Conservation (phyloP, 2,797 vertebrate species). For the Uromys caudimaculatus region DNA sequence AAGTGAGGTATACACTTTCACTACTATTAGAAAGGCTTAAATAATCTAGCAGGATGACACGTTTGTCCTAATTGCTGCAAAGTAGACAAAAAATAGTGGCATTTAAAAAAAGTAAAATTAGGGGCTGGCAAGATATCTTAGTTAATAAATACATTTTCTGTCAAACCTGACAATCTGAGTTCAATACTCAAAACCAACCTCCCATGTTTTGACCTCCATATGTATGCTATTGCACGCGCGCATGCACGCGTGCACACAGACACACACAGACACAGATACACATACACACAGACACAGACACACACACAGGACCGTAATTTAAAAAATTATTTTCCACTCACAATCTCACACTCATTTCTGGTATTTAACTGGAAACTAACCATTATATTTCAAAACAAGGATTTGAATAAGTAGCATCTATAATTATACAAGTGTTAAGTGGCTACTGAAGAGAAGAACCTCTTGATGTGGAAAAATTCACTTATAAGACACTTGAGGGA, state of each 20-base stretch:
- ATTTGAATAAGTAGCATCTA: neutral
- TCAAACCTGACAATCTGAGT: neutral
- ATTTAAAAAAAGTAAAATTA: neutral
- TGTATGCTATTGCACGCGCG: neutral
- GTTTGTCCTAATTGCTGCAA: slow-evolving; percentile 38
- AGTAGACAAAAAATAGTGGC: neutral
- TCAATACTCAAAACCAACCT: neutral
- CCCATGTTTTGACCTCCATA: neutral
- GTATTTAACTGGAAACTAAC: slow-evolving; percentile 37
- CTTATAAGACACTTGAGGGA: neutral
- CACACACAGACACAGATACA: neutral
- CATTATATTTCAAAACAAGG: slow-evolving; percentile 23
- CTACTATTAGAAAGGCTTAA: neutral
- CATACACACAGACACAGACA: neutral
- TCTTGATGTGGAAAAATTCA: neutral
- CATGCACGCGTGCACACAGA: too few species aligned
- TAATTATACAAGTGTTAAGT: slow-evolving; percentile 23
- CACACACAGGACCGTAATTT: neutral
- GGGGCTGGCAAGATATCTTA: neutral
- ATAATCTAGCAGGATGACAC: neutral
- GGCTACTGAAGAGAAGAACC: slow-evolving; percentile 12
- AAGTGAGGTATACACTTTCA: slow-evolving; percentile 5
- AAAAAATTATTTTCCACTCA: neutral
- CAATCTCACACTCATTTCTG: neutral
- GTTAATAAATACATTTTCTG: neutral